Evolutionary conservation across 2,113 vertebrate species (phyloP).

Genomic region (Cyrtonyx montezumae): DNA sequence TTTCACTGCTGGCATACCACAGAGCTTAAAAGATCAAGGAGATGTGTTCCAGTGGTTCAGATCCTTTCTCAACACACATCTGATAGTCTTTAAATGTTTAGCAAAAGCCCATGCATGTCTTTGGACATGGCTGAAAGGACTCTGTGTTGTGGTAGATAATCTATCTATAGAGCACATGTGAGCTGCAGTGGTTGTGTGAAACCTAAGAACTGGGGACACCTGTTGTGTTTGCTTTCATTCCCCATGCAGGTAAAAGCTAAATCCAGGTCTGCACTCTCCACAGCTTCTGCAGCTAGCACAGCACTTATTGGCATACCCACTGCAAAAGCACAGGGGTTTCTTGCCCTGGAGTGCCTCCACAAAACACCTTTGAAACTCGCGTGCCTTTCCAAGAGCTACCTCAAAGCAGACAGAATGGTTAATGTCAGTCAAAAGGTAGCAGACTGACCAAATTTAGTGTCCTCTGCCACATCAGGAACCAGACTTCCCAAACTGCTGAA

Average conservation of each 20-base stretch:
- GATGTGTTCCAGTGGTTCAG: neutral
- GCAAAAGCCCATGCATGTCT: rapidly evolving
- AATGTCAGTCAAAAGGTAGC: neutral
- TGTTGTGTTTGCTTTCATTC: neutral
- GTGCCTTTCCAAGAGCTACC: neutral
- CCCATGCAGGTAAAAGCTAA: neutral
- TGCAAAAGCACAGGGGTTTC: neutral
- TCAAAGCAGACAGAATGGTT: neutral
- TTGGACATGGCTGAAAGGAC: neutral
- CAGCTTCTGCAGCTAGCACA: neutral
- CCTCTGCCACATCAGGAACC: neutral
- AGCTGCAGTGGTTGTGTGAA: neutral
- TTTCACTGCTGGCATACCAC: neutral
- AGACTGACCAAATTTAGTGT: neutral
- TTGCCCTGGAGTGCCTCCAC: neutral
- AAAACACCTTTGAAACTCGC: neutral
- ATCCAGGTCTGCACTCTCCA: rapidly evolving
- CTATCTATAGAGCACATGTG: rapidly evolving
- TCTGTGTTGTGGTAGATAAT: neutral
- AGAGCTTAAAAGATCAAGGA: neutral
- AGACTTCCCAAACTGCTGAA: neutral
- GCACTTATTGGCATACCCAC: too few species aligned
- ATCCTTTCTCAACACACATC: neutral
- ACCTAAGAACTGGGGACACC: neutral
- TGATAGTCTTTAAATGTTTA: neutral